A percentile compares a stretch with the other conserved stretches of the same genome.
These are phyloP conservation scores for Cerceris rybyensis DNA, from an alignment of 2,888 invertebrate genomes.

Conservation along the genomic window DNA sequence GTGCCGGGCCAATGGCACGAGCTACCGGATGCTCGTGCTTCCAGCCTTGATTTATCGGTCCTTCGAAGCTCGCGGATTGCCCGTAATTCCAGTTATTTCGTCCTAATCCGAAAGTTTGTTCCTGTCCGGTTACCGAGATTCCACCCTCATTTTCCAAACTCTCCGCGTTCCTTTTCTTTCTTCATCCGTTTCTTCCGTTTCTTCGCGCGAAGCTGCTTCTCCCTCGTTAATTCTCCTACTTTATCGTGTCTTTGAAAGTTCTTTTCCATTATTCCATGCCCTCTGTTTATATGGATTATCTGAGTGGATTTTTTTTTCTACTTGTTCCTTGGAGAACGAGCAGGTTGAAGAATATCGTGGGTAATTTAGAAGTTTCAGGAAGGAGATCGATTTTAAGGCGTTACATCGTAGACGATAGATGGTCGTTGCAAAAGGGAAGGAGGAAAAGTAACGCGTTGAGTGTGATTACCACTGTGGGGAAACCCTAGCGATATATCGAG, in stretches of 20 bases:
- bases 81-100: slow-evolving; percentile 72
- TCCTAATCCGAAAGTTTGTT: slow-evolving; percentile 65
- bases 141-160: slow-evolving; percentile 22
- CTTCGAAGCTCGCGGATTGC: slow-evolving; percentile 74
- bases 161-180: slow-evolving; percentile 36
- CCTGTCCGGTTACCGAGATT: slow-evolving; percentile 58
- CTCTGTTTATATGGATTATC: not conserved
- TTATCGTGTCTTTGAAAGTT: not conserved
- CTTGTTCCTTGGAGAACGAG: no score
- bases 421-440: not conserved
- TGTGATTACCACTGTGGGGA: slow-evolving; percentile 5
- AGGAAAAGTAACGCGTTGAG: slow-evolving; percentile 5
- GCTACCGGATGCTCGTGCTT: slow-evolving; percentile 72
- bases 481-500: slow-evolving; percentile 6
- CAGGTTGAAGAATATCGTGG: no score
- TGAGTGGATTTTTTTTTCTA: not conserved
- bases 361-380: slow-evolving; percentile 1
- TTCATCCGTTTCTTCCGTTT: slow-evolving; percentile 25
- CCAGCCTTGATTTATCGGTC: slow-evolving; percentile 73
- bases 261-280: not conserved
- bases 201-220: slow-evolving; percentile 18
- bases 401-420: slow-evolving; percentile 22
- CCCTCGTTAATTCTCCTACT: slow-evolving; percentile 5
- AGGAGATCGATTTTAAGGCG: slow-evolving; percentile 6
- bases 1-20: slow-evolving; percentile 71